These are phyloP conservation scores for Pseudolaguvia tuberculata DNA, from an alignment of 2,113 vertebrate species.

Conservation along the genomic window DNA sequence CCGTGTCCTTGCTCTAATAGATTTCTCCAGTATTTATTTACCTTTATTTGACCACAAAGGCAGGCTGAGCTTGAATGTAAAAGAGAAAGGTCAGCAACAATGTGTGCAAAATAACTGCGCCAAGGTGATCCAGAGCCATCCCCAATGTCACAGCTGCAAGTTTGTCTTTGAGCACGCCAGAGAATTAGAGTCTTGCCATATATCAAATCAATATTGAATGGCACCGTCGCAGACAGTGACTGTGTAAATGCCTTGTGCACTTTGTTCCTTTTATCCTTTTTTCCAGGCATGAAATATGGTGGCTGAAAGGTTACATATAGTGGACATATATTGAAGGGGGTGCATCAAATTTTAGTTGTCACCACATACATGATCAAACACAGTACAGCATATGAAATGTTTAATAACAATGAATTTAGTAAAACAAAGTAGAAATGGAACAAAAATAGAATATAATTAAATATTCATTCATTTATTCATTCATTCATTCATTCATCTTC, in stretches of 20 bases:
- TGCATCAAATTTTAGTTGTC: too few relatives aligned
- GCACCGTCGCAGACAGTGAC: neutral
- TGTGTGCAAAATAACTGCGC: constrained; percentile 40
- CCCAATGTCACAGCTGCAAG: constrained; percentile 25
- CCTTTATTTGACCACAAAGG: constrained; percentile 39
- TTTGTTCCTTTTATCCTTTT: neutral
- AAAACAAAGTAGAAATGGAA: too few relatives aligned
- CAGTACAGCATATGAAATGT: too few relatives aligned
- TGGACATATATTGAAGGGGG: neutral
- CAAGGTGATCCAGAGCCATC: constrained; percentile 6
- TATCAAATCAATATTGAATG: constrained; percentile 29
- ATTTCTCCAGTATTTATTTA: constrained; percentile 47
- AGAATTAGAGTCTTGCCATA: constrained; percentile 17
- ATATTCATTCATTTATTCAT: too few relatives aligned
- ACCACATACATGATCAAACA: too few relatives aligned
- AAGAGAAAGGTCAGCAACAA: constrained; percentile 62
- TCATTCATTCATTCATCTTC: too few relatives aligned
- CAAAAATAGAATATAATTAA: too few relatives aligned
- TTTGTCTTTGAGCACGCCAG: neutral
- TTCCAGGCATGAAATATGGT: neutral
- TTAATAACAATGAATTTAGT: too few relatives aligned
- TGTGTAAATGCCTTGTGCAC: neutral
- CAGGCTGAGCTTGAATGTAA: constrained; percentile 57
- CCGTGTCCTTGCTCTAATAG: constrained; percentile 30
- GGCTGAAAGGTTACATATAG: constrained; percentile 7